phyloP scores from a whole-genome alignment of 1,140 invertebrate genomes.

The Microplitis mediator region DNA sequence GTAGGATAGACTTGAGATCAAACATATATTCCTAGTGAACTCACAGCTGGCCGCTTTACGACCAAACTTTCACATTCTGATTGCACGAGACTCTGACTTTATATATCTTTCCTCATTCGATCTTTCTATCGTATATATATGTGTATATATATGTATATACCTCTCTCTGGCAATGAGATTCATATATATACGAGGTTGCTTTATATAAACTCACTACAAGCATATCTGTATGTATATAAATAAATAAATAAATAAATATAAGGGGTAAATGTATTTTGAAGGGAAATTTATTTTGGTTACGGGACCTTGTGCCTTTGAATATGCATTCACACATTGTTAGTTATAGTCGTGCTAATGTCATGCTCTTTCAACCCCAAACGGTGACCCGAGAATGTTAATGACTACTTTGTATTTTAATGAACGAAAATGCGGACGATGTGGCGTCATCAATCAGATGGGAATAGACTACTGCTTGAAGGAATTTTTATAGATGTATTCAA shows the following conservation, averaged over 20 bases:
- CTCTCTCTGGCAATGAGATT: neutral
- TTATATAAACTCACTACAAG: neutral
- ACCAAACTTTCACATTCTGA: slow-evolving; percentile 21
- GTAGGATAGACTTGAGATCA: no score
- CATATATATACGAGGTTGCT: neutral
- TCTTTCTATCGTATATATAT: neutral
- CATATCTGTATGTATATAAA: neutral
- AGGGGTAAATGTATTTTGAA: neutral
- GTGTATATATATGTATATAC: no score
- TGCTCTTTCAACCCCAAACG: slow-evolving; percentile 15
- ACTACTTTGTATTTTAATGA: slow-evolving; percentile 24
- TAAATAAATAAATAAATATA: neutral
- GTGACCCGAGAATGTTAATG: slow-evolving; percentile 19
- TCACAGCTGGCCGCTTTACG: slow-evolving; percentile 9
- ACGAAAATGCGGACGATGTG: slow-evolving; percentile 6
- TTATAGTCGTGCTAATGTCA: slow-evolving; percentile 3
- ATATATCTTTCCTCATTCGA: slow-evolving; percentile 2
- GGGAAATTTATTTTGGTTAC: slow-evolving; percentile 3
- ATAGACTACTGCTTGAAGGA: neutral
- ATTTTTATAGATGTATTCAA: no score
- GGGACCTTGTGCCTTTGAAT: slow-evolving; percentile 17
- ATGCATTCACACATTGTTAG: slow-evolving; percentile 9
- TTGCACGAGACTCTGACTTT: slow-evolving; percentile 9
- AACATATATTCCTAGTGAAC: neutral
- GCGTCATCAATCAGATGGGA: neutral